These are phyloP conservation scores for Tethea ocularis DNA, from an alignment of 2,888 invertebrate genomes.

Conservation along the genomic window DNA sequence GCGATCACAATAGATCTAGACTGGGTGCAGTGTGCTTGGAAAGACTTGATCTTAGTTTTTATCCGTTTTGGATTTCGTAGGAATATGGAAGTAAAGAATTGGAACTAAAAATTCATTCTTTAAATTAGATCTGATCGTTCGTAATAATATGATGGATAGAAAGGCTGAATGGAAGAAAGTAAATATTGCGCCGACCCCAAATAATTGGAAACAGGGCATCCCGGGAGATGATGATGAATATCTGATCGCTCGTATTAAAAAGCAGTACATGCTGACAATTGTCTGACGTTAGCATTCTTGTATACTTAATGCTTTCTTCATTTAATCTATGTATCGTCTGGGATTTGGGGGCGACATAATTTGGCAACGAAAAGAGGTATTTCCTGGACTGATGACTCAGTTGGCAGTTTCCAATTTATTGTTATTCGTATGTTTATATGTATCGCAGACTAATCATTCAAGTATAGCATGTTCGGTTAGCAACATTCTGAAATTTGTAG, in stretches of 20 bases:
- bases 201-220: too few species aligned
- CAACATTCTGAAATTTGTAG: background rate
- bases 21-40: too few species aligned
- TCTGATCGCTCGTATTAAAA: background rate
- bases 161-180: too few species aligned
- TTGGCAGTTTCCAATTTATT: slow-evolving; percentile 18
- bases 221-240: too few species aligned
- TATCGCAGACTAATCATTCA: slow-evolving; percentile 2
- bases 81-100: too few species aligned
- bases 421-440: slow-evolving; percentile 1
- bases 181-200: too few species aligned
- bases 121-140: too few species aligned
- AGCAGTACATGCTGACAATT: background rate
- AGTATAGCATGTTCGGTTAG: background rate
- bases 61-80: too few species aligned
- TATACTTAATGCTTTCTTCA: background rate
- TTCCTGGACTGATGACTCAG: slow-evolving; percentile 67
- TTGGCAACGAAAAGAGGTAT: slow-evolving; percentile 61
- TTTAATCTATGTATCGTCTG: background rate
- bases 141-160: too few species aligned
- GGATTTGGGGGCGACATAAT: slow-evolving; percentile 26
- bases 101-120: too few species aligned
- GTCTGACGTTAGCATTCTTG: background rate
- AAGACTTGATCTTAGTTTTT: too few species aligned
- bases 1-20: too few species aligned